Percentiles rank a stretch among this genome's conserved stretches.
phyloP scores from a whole-genome alignment of 2,888 invertebrate genomes.

The Tuta absoluta region DNA sequence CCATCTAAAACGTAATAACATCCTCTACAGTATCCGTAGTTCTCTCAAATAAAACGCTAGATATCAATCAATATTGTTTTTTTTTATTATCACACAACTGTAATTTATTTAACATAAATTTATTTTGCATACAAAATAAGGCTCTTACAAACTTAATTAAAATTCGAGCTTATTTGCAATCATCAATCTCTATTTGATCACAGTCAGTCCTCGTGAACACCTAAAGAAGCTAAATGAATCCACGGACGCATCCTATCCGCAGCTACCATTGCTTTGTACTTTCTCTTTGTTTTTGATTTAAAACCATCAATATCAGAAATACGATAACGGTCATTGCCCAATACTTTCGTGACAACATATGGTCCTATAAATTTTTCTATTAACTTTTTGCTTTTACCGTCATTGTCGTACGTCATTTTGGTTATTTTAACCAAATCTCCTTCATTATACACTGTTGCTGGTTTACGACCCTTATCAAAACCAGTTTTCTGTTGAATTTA shows the following conservation, averaged over 20 bases:
- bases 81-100: neutral
- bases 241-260: slow-evolving; percentile 21
- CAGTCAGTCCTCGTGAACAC: neutral
- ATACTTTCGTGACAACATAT: slow-evolving; percentile 10
- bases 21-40: slow-evolving; percentile 18
- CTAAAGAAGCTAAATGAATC: slow-evolving; percentile 11
- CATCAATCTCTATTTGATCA: too few relatives aligned
- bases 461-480: slow-evolving; percentile 16
- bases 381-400: slow-evolving; percentile 20
- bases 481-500: slow-evolving; percentile 2
- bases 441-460: neutral
- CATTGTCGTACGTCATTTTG: slow-evolving; percentile 3
- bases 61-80: neutral
- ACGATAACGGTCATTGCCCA: slow-evolving; percentile 18
- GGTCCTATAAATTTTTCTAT: slow-evolving; percentile 9
- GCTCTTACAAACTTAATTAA: neutral
- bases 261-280: slow-evolving; percentile 6
- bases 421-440: slow-evolving; percentile 22
- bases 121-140: neutral
- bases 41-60: slow-evolving; percentile 6
- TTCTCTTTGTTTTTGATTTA: slow-evolving; percentile 8
- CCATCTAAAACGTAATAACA: slow-evolving; percentile 15
- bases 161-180: too few relatives aligned
- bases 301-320: slow-evolving; percentile 17
- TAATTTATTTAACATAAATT: neutral